Evolutionary conservation across 1,140 invertebrate species (phyloP), one percentile per base, ranked within the genome.

Genomic region (Papilio polytes): DNA sequence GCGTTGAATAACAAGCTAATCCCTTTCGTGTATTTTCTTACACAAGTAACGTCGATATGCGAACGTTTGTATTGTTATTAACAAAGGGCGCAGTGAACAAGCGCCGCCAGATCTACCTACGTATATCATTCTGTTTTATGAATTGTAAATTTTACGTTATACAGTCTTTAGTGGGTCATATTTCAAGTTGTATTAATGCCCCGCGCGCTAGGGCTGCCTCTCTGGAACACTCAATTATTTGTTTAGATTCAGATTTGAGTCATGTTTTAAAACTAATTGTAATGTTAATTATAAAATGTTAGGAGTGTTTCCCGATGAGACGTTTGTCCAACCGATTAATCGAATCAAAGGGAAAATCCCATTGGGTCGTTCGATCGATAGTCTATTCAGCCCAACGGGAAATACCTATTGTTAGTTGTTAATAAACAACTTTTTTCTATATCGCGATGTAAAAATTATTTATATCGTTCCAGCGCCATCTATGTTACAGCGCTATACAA

Each of bases 131-230:
- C 85, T 85, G 86, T 89, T 93, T 93, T 94, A 94, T 94, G 91
- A 93, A 93, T 94, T 94, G 91, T 94, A 93, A 93, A 93, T 94
- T 93, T 90, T 83, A 88, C 89, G 87, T 92, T 93, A 92, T 94
- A 91, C 85, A 90, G 90, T 93, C 87, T 93, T 93, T 92, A 94
- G 91, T 91, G 87, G 84, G 91, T 84, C 84, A 90, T 93, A 93
- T 91, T 91, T 94, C 90, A 93, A 86, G 80, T 86, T 87, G 86
- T 89, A 92, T 91, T 91, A 93, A 91, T 90, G 88, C 87, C 81
- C 63, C 59, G 51, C 22, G 80, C 77, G 46, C 73, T 86, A 91
- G 90, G 89, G 89, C 82, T 91, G 90, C 46, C 82, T 31, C 78
- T 46, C 44, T 74, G 51, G 18, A 6, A 31, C 31, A n/a, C 7